phyloP scores from a whole-genome alignment of 2,888 invertebrate species.

The Acholoe squamosa region DNA sequence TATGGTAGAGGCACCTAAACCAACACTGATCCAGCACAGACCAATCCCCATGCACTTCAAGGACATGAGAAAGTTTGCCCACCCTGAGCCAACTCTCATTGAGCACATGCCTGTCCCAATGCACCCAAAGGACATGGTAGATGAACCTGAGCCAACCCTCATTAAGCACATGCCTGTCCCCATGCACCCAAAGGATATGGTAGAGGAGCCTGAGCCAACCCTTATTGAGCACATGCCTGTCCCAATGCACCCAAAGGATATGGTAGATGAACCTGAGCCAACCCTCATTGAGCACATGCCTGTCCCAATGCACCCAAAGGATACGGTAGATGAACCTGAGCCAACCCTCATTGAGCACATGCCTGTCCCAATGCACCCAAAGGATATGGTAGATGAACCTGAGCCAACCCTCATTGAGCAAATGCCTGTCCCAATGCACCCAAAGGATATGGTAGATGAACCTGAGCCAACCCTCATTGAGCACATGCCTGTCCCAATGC shows the following conservation, averaged over 20 bases:
- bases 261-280: not conserved
- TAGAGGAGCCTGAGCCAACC: not conserved
- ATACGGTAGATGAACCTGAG: not conserved
- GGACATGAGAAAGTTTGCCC: not conserved
- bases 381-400: not conserved
- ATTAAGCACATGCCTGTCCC: not conserved
- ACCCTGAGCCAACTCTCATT: not conserved
- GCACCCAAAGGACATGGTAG: not conserved
- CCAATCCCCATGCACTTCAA: constrained; percentile 7
- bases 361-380: not conserved
- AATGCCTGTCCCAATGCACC: not conserved
- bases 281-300: not conserved
- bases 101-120: not conserved
- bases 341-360: not conserved
- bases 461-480: not conserved
- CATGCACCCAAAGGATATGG: not conserved
- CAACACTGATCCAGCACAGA: not conserved
- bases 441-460: not conserved
- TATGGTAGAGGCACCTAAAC: not conserved
- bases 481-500: not conserved
- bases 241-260: constrained; percentile 14
- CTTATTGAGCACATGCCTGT: not conserved
- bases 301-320: constrained; percentile 2
- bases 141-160: not conserved
- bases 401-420: not conserved